These are phyloP conservation scores for Typhlichthys subterraneus DNA, from an alignment of 2,797 vertebrate species.

Conservation along the genomic window DNA sequence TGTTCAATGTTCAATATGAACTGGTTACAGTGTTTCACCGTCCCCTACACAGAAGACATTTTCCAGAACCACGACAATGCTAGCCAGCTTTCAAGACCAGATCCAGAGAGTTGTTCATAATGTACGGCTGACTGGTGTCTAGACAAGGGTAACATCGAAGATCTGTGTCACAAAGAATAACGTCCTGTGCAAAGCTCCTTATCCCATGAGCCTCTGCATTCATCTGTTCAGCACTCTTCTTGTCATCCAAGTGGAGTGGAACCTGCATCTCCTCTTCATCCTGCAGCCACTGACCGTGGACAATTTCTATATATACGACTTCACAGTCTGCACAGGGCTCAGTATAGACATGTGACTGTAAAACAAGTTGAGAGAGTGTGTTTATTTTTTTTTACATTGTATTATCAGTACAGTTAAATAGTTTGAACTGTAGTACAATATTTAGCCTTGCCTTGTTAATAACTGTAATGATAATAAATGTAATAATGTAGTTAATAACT, in stretches of 20 bases:
- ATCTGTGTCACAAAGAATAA: not conserved
- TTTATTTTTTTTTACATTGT: not conserved
- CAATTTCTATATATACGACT: slow-evolving; percentile 40
- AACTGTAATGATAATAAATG: no score
- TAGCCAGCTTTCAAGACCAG: slow-evolving; percentile 1
- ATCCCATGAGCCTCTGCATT: not conserved
- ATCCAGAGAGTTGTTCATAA: not conserved
- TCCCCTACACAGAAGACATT: no score
- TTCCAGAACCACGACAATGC: no score
- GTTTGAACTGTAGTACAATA: no score
- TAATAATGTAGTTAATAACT: no score
- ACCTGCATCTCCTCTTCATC: slow-evolving; percentile 4
- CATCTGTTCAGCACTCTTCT: not conserved
- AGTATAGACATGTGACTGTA: not conserved
- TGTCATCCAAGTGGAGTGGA: not conserved
- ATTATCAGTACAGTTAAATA: no score
- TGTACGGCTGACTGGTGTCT: not conserved
- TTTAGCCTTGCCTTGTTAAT: no score
- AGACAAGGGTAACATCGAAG: not conserved
- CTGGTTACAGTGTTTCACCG: not conserved
- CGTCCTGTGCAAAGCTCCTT: not conserved
- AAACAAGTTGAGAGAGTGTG: not conserved
- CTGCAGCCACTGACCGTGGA: slow-evolving; percentile 6
- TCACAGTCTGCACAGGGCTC: slow-evolving; percentile 32
- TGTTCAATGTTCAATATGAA: not conserved